Base-by-base conservation (phyloP, 2,797 vertebrate genomes). In the Hydrocynus forskahlii region DNA sequence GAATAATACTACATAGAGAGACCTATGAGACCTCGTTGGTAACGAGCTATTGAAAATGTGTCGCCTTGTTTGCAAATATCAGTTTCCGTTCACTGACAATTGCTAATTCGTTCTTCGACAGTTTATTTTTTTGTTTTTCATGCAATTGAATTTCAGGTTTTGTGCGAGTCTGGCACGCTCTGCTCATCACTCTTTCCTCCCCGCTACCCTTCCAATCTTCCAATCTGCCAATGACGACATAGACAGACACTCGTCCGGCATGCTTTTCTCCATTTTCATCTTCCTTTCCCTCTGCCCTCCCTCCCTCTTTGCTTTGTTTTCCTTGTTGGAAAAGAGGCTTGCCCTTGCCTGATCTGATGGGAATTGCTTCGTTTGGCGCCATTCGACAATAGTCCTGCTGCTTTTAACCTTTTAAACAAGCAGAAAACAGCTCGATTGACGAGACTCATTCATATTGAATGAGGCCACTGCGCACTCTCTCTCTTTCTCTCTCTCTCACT, bases 391-490 rank as follows among this genome's bases (percentile, higher is more conserved):
- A 60, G 76, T 25, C 76, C 68, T 62, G 57, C 69, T 70, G 64
- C 73, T 82, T 55, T 66, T 72, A 54, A 78, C 35, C 83, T 76
- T 81, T 64, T 35, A 63, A 81, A 80, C 69, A 82, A 82, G 75
- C 59, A 63, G 62, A 68, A 75, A 68, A 72, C 71, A 79, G 80
- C 71, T 63, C 66, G 79, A 80, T 64, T 79, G 79, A 79, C 71
- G 76, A 80, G 81, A 38, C 74, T 82, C 76, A 84, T 85, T 80
- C 68, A 73, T 76, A 83, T 80, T 85, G 75, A 82, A 83, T 81
- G 70, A 77, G 60, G 43, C 29, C 13, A 12, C 25, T 35, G 60
- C 25, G 25, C 57, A 73, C 38, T 55, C 9, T 69, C 19, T 55
- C n/a, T 50, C 23, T 75, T 40, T 66, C 74, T 76, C 43, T 75